phyloP scores from a whole-genome alignment of 2,113 vertebrate species.

The Ameiurus melas region DNA sequence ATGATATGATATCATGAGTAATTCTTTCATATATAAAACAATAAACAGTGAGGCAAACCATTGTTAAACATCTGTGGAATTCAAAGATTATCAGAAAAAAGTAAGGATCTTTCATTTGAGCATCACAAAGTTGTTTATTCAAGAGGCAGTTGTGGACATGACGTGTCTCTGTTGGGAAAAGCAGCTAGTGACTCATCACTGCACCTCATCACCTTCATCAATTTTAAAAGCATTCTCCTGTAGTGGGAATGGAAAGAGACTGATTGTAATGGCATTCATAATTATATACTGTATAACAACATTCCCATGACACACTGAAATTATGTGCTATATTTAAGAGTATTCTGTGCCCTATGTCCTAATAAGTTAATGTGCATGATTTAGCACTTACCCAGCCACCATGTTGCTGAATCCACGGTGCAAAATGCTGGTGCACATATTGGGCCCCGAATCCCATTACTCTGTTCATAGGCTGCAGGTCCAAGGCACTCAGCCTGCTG shows the following conservation, averaged over 20 bases:
- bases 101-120: not conserved
- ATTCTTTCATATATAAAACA: not conserved
- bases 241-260: conserved; percentile 15
- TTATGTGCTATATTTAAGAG: not conserved
- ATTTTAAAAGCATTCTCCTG: conserved; percentile 49
- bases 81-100: not conserved
- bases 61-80: not conserved
- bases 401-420: conserved; percentile 53
- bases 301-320: not conserved
- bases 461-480: conserved; percentile 53
- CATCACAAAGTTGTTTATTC: not conserved
- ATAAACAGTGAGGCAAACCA: not conserved
- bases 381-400: conserved; percentile 57
- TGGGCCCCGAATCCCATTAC: conserved; percentile 52
- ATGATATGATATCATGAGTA: not conserved
- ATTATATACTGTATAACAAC: not conserved
- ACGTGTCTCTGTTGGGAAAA: not conserved
- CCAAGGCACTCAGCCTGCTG: conserved; percentile 43
- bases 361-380: not conserved
- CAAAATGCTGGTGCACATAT: conserved; percentile 54
- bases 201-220: conserved; percentile 32
- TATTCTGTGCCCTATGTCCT: not conserved
- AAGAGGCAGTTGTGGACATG: not conserved
- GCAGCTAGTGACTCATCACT: not conserved
- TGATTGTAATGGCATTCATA: not conserved